Percentiles rank a stretch among this genome's conserved stretches.
Conservation (phyloP, 2,888 invertebrate species). For the Amphipoea lucens region DNA sequence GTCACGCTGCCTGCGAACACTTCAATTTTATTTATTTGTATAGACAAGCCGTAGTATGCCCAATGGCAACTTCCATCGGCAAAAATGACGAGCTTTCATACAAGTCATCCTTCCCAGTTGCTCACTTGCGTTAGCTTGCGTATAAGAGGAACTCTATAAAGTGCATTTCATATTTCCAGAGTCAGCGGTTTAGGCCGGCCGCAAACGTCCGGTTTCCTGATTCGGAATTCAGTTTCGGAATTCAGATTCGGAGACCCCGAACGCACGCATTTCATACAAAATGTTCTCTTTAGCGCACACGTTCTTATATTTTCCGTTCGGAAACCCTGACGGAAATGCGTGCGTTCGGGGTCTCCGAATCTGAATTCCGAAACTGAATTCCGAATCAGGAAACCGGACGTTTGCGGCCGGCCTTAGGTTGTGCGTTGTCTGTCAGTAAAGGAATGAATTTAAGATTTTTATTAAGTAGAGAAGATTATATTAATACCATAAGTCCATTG, state of each 20-base stretch:
- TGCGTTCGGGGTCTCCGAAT: too few relatives aligned
- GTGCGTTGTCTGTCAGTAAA: neutral
- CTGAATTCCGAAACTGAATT: too few relatives aligned
- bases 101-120: neutral
- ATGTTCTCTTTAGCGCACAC: too few relatives aligned
- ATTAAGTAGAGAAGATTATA: neutral
- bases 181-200: neutral
- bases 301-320: too few relatives aligned
- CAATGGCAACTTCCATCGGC: neutral
- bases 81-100: neutral
- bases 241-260: too few relatives aligned
- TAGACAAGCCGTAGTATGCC: neutral
- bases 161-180: neutral
- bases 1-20: neutral
- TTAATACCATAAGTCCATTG: neutral
- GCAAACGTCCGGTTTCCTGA: too few relatives aligned
- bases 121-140: neutral
- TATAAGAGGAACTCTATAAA: neutral
- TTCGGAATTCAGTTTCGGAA: too few relatives aligned
- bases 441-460: neutral
- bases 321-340: too few relatives aligned
- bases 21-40: neutral
- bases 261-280: too few relatives aligned
- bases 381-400: too few relatives aligned
- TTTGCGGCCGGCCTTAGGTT: too few relatives aligned